phyloP scores from a whole-genome alignment of 2,113 vertebrate genomes.

The Forbesichthys papilliferus region DNA sequence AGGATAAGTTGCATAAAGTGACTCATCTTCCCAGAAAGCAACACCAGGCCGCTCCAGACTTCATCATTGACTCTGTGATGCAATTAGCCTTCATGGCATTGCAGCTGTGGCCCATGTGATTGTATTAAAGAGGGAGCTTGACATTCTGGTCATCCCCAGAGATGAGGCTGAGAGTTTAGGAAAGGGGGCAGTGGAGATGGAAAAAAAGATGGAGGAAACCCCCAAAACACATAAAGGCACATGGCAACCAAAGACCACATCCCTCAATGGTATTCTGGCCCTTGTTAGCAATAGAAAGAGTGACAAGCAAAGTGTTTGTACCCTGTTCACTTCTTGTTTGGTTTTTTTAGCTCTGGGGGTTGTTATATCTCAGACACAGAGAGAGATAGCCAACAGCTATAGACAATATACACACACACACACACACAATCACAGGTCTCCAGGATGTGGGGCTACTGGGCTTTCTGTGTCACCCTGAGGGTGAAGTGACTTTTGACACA shows the following conservation, averaged over 20 bases:
- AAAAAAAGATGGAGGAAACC: conserved; percentile 28
- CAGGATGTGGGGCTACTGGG: conserved; percentile 45
- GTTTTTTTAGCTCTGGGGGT: conserved; percentile 50
- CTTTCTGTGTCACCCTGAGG: conserved; percentile 27
- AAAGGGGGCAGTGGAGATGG: not conserved
- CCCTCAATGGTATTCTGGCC: conserved; percentile 18
- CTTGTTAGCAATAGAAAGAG: conserved; percentile 32
- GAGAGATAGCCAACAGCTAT: conserved; percentile 24
- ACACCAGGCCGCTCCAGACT: conserved; percentile 67
- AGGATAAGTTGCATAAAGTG: conserved; percentile 45
- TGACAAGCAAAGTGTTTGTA: conserved; percentile 25
- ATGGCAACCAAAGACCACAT: conserved; percentile 32
- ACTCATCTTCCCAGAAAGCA: conserved; percentile 62
- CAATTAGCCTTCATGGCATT: conserved; percentile 66
- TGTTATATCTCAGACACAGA: conserved; percentile 51
- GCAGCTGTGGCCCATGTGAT: conserved; percentile 72
- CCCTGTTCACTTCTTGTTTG: conserved; percentile 9
- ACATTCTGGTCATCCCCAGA: conserved; percentile 65
- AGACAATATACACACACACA: conserved; percentile 15
- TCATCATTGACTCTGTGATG: conserved; percentile 72
- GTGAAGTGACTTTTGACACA: conserved; percentile 70
- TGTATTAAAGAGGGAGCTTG: conserved; percentile 62
- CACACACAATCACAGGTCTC: conserved; percentile 54
- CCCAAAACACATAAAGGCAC: conserved; percentile 57
- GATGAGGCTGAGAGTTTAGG: conserved; percentile 16